phyloP scores from a whole-genome alignment of 2,888 invertebrate species.

The Zygogramma bicolorata region DNA sequence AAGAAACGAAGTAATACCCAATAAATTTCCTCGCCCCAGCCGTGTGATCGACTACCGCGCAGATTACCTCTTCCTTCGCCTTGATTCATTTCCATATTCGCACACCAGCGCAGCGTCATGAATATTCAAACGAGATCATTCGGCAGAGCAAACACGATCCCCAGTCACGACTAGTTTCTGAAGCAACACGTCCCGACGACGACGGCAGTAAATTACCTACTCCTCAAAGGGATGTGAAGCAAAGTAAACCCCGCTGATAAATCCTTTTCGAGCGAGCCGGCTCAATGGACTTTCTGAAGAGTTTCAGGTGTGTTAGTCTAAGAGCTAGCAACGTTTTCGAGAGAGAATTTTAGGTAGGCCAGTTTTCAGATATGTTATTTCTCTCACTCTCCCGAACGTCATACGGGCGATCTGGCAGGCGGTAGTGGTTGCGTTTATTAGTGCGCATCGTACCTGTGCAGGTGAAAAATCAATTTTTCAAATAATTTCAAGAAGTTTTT shows the following conservation, averaged over 20 bases:
- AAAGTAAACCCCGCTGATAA: neutral
- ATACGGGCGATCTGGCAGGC: no score
- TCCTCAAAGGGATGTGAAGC: neutral
- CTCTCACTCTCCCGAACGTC: no score
- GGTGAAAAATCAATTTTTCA: no score
- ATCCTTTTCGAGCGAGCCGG: neutral
- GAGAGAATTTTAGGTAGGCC: no score
- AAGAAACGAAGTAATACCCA: no score
- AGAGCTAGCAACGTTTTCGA: no score
- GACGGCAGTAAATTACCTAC: neutral
- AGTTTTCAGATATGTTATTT: no score
- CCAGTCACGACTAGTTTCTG: neutral
- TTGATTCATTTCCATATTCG: neutral
- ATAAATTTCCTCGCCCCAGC: no score
- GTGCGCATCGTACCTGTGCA: no score
- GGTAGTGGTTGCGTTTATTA: no score
- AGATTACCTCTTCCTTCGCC: neutral
- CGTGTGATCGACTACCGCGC: no score
- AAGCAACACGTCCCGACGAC: slow-evolving; percentile 1
- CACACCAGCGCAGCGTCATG: neutral
- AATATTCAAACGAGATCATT: neutral
- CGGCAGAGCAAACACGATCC: neutral
- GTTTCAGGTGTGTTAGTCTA: neutral
- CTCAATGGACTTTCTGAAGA: neutral
- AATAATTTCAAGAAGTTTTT: no score